Evolutionary conservation across 2,888 invertebrate genomes (phyloP).

Genomic region (Punctoribates punctum): DNA sequence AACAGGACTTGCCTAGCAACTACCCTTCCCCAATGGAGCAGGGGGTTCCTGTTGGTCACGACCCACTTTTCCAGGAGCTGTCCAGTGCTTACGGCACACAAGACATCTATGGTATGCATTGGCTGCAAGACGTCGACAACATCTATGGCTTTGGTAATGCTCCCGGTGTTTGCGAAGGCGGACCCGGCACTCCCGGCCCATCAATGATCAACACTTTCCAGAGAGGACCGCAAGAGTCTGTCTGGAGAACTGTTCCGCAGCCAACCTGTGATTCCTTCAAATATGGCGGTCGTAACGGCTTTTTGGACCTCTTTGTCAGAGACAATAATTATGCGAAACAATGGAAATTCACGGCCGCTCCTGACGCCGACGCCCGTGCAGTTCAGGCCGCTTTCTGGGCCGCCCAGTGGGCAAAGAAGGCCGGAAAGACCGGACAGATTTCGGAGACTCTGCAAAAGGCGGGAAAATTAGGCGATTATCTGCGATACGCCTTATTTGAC

Average conservation of each 20-base stretch:
- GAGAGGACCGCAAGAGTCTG: slow-evolving; percentile 13
- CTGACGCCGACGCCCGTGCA: background rate
- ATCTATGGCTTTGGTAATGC: slow-evolving; percentile 12
- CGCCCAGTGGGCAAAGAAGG: background rate
- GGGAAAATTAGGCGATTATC: background rate
- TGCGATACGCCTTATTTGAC: background rate
- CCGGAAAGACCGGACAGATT: background rate
- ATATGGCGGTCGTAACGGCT: slow-evolving; percentile 5
- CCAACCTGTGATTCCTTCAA: background rate
- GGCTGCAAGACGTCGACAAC: slow-evolving; percentile 8
- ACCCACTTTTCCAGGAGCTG: background rate
- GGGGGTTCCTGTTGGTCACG: background rate
- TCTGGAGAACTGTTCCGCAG: slow-evolving; percentile 10
- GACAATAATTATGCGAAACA: slow-evolving; percentile 5
- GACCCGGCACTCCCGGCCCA: background rate
- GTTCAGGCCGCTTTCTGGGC: slow-evolving; percentile 1
- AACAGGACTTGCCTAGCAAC: background rate
- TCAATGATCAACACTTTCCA: background rate
- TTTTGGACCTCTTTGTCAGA: background rate
- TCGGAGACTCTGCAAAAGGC: background rate
- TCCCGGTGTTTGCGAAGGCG: background rate
- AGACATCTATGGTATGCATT: slow-evolving; percentile 20
- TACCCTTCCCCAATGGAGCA: background rate
- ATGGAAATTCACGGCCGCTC: slow-evolving; percentile 11
- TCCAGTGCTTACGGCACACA: background rate